Percentiles rank a stretch among this genome's conserved stretches.
phyloP scores from a whole-genome alignment of 2,797 vertebrate species.

The Urosaurus nigricauda region DNA sequence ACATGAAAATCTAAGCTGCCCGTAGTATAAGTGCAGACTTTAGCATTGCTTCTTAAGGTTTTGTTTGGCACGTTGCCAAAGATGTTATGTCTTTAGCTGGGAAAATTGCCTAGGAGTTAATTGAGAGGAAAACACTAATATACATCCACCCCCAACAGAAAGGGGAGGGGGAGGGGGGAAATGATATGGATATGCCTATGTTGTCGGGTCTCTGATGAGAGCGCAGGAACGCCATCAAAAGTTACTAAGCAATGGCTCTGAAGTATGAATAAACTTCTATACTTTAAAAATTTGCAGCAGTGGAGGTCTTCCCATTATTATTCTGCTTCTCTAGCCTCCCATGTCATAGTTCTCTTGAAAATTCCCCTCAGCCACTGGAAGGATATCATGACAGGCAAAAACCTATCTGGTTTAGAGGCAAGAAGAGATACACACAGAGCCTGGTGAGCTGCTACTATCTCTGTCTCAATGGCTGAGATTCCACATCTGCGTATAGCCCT shows the following conservation, averaged over 20 bases:
- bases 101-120: conserved; percentile 89
- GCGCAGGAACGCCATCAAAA: conserved; percentile 66
- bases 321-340: conserved; percentile 31
- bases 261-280: conserved; percentile 54
- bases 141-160: conserved; percentile 77
- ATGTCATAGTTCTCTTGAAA: neutral
- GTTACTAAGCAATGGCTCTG: conserved; percentile 48
- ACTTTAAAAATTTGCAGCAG: conserved; percentile 13
- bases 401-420: neutral
- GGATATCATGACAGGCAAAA: fast-evolving
- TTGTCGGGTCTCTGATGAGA: conserved; percentile 79
- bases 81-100: conserved; percentile 88
- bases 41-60: conserved; percentile 84
- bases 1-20: conserved; percentile 84
- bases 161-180: conserved; percentile 52
- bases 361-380: neutral
- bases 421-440: neutral
- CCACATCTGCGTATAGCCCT: too few relatives aligned
- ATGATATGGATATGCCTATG: conserved; percentile 76
- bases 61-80: conserved; percentile 82
- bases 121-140: conserved; percentile 89
- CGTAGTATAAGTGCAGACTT: conserved; percentile 83
- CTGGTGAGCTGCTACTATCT: too few relatives aligned
- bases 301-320: conserved; percentile 7
- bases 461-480: too few relatives aligned